Percentiles rank a stretch among this genome's conserved stretches.
These are phyloP conservation scores for Aphrocallistes beatrix DNA, from an alignment of 37 sponge, comb jelly and placozoan species.

Conservation along the genomic window DNA sequence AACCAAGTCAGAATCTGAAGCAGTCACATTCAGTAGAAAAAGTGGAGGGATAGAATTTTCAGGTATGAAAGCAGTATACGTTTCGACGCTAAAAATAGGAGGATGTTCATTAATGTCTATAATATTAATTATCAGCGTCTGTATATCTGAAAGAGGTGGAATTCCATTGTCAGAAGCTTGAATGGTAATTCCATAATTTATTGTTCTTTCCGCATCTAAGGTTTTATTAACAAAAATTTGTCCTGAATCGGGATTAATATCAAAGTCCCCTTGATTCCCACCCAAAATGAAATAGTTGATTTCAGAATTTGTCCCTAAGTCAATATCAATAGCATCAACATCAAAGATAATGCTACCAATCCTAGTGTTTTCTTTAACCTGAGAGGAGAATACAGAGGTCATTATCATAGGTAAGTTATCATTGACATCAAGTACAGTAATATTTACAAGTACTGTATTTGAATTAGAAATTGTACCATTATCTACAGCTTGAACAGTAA, in stretches of 20 bases:
- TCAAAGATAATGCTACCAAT: not conserved
- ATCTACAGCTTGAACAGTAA: not conserved
- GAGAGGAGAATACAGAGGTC: not conserved
- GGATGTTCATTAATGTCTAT: slow-evolving; percentile 16
- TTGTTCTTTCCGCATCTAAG: not conserved
- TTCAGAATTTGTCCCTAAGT: slow-evolving; percentile 5
- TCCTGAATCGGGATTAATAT: not conserved
- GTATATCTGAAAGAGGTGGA: not conserved
- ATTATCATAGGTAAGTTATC: slow-evolving; percentile 8
- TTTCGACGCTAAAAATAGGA: not conserved
- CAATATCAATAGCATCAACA: slow-evolving; percentile 20
- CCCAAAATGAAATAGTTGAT: not conserved
- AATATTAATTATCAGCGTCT: not conserved
- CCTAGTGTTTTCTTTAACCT: not conserved
- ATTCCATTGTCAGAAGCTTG: not conserved
- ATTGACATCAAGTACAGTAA: slow-evolving; percentile 20
- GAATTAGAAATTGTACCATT: not conserved
- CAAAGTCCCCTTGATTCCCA: not conserved
- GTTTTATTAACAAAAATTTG: not conserved
- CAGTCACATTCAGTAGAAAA: not conserved
- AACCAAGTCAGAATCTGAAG: not conserved
- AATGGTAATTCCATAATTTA: not conserved
- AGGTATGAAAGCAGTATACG: not conserved
- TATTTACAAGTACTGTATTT: not conserved
- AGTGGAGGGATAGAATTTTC: not conserved